These are phyloP conservation scores for Pomatorhinus ruficollis DNA, from an alignment of 2,113 vertebrate species.

Conservation along the genomic window DNA sequence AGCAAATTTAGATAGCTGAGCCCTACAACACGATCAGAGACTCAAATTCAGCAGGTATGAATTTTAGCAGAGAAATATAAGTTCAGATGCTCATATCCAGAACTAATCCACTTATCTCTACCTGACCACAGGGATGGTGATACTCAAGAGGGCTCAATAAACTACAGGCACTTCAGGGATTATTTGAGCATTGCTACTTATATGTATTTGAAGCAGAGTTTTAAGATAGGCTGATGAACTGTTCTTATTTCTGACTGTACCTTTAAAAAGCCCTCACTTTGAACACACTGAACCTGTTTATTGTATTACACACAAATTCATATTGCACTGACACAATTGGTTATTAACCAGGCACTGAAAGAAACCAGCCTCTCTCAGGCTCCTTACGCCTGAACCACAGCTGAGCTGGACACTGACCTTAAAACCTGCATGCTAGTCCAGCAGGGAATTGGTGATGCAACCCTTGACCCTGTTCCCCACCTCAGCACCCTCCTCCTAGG, in stretches of 20 bases:
- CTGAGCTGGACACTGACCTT: background rate
- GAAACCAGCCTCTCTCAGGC: background rate
- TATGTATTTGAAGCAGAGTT: background rate
- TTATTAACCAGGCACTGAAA: background rate
- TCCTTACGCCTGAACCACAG: background rate
- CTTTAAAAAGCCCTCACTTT: background rate
- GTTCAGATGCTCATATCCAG: slow-evolving; percentile 32
- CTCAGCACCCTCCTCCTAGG: background rate
- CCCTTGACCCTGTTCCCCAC: background rate
- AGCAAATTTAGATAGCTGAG: background rate
- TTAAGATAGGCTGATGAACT: background rate
- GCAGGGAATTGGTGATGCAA: background rate
- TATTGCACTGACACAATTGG: background rate
- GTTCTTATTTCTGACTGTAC: background rate
- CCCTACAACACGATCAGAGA: background rate
- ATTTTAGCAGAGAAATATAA: background rate
- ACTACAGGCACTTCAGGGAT: slow-evolving; percentile 17
- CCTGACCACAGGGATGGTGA: slow-evolving; percentile 17
- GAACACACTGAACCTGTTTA: background rate
- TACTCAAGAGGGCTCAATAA: background rate
- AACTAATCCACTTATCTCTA: slow-evolving; percentile 65
- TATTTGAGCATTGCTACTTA: slow-evolving; percentile 5
- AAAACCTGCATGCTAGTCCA: background rate
- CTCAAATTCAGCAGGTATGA: background rate
- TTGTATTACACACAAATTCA: background rate